Conservation (phyloP, 2,797 vertebrate species). For the Hoplostethus atlanticus region DNA sequence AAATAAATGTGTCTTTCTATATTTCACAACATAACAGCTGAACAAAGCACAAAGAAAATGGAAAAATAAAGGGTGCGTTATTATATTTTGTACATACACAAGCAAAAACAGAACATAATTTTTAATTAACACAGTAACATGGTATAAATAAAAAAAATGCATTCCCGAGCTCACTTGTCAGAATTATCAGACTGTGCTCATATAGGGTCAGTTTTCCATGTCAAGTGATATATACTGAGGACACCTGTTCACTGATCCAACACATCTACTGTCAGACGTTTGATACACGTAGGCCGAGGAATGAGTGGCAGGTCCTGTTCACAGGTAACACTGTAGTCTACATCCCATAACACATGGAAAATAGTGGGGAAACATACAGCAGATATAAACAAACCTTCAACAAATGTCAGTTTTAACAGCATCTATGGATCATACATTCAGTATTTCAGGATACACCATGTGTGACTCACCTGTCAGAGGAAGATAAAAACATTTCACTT, state of each 20-base stretch:
- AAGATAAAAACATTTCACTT: conserved; percentile 41
- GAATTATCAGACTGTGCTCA: not conserved
- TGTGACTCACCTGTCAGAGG: conserved; percentile 50
- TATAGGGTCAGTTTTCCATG: conserved; percentile 4
- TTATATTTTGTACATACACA: conserved; percentile 2
- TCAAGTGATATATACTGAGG: conserved; percentile 2
- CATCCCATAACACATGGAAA: conserved; percentile 1
- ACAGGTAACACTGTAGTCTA: conserved; percentile 21
- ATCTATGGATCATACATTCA: conserved; percentile 79
- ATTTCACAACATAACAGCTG: conserved; percentile 38
- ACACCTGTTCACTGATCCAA: conserved; percentile 5
- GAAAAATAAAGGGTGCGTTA: not conserved
- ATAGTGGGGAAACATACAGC: conserved; percentile 18
- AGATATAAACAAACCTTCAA: conserved; percentile 25
- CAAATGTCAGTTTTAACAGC: conserved; percentile 52
- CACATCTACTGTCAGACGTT: not conserved
- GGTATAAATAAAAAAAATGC: conserved; percentile 31
- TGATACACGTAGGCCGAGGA: conserved; percentile 7
- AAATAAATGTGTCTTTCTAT: conserved; percentile 35
- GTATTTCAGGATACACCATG: conserved; percentile 32
- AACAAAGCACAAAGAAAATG: conserved; percentile 16
- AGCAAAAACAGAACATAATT: not conserved
- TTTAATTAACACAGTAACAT: conserved; percentile 17
- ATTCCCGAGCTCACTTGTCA: not conserved
- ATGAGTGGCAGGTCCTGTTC: not conserved